phyloP scores from a whole-genome alignment of 35 echinoderm and acorn worm genomes.

The Lytechinus variegatus region DNA sequence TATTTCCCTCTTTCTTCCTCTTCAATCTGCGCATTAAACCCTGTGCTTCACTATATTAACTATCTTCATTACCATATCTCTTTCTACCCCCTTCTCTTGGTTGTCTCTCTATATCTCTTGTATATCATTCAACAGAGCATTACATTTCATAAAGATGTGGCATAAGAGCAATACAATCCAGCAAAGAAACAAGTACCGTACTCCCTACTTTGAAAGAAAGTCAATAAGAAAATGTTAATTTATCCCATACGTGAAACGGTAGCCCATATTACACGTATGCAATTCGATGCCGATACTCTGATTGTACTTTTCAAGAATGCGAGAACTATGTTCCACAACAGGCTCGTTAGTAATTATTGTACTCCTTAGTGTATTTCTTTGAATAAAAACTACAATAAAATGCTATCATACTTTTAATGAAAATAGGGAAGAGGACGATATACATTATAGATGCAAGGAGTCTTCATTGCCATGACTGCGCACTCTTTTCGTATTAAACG shows the following conservation, averaged over 20 bases:
- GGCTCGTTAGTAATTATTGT: too few relatives aligned
- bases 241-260: neutral
- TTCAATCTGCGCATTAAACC: too few relatives aligned
- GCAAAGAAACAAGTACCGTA: neutral
- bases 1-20: neutral
- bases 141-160: neutral
- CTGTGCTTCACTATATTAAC: too few relatives aligned
- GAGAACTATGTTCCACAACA: too few relatives aligned
- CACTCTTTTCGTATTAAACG: too few relatives aligned
- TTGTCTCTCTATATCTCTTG: neutral
- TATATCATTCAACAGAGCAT: neutral
- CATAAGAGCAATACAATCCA: neutral
- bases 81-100: neutral
- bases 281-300: too few relatives aligned
- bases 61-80: neutral
- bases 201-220: neutral
- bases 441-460: neutral
- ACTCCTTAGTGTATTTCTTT: too few relatives aligned
- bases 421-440: too few relatives aligned
- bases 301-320: neutral
- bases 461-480: too few relatives aligned
- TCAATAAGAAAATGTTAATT: neutral
- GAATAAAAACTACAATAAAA: too few relatives aligned
- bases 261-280: neutral
- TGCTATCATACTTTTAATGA: too few relatives aligned